Conservation (phyloP, 30 jellyfish, hydroid and myxozoan species). For the Aurelia sp. region DNA sequence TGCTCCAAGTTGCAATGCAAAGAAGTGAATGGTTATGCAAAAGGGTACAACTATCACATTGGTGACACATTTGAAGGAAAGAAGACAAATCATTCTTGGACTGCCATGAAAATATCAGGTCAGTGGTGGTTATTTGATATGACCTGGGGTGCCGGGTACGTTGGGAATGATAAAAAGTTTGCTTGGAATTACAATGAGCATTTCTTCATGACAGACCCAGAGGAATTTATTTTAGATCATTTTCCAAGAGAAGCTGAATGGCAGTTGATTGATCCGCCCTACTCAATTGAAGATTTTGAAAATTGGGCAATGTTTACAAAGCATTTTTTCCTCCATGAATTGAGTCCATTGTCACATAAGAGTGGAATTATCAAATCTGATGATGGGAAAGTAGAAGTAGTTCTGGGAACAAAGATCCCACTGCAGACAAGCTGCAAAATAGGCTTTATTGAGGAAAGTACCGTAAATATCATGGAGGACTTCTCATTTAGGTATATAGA, state of each 20-base stretch:
- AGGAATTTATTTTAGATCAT: slow-evolving; percentile 79
- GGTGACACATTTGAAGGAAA: slow-evolving; percentile 55
- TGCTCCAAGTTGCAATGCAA: slow-evolving; percentile 37
- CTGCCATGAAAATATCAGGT: slow-evolving; percentile 61
- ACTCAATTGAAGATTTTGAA: slow-evolving; percentile 56
- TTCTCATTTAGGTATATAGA: slow-evolving; percentile 41
- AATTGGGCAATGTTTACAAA: slow-evolving; percentile 65
- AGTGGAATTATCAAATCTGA: slow-evolving; percentile 42
- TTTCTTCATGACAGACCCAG: slow-evolving; percentile 84
- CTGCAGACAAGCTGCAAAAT: slow-evolving; percentile 25
- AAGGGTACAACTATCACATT: slow-evolving; percentile 64
- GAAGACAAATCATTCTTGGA: slow-evolving; percentile 83
- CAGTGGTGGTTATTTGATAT: slow-evolving; percentile 90
- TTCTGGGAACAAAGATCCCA: slow-evolving; percentile 9
- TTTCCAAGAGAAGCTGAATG: slow-evolving; percentile 72
- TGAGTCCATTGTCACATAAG: slow-evolving; percentile 49
- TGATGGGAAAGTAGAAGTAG: slow-evolving; percentile 50
- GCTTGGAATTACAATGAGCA: slow-evolving; percentile 79
- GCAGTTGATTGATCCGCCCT: slow-evolving; percentile 58
- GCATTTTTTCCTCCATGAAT: slow-evolving; percentile 47
- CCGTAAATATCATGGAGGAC: slow-evolving; percentile 11
- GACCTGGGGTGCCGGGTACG: slow-evolving; percentile 93
- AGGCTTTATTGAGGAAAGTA: neutral
- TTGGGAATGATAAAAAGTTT: slow-evolving; percentile 61
- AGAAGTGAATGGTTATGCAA: slow-evolving; percentile 71